phyloP scores from a whole-genome alignment of 2,797 vertebrate genomes.

The Schizothorax lantsangensis region DNA sequence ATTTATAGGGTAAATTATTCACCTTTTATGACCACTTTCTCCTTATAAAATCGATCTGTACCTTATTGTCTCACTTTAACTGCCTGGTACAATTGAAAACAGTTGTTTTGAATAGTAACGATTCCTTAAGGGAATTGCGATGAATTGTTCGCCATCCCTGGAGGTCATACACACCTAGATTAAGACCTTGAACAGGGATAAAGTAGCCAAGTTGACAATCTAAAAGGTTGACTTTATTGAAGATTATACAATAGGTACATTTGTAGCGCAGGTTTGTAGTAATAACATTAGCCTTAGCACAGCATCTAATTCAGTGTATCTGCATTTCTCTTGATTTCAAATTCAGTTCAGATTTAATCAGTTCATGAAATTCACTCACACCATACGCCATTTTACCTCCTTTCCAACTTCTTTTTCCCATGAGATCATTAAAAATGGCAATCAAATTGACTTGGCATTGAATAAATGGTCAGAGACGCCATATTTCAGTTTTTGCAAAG shows the following conservation, averaged over 20 bases:
- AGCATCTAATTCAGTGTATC: neutral
- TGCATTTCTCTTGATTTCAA: constrained; percentile 65
- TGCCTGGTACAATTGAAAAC: constrained; percentile 35
- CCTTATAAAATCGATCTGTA: constrained; percentile 46
- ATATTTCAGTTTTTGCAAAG: constrained; percentile 25
- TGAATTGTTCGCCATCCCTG: constrained; percentile 11
- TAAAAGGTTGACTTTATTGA: neutral
- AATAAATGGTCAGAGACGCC: neutral
- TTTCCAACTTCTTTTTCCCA: constrained; percentile 74
- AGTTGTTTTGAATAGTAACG: constrained; percentile 22
- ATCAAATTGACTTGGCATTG: constrained; percentile 63
- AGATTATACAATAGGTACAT: neutral
- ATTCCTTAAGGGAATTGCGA: constrained; percentile 10
- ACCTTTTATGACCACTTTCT: constrained; percentile 58
- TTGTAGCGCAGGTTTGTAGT: neutral
- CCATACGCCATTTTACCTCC: constrained; percentile 76
- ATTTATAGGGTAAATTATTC: constrained; percentile 96
- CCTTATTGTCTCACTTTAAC: constrained; percentile 31
- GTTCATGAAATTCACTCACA: constrained; percentile 61
- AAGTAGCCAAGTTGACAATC: constrained; percentile 2
- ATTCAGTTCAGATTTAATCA: constrained; percentile 66
- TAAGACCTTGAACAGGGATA: constrained; percentile 17
- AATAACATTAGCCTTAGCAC: neutral
- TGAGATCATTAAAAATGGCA: constrained; percentile 64
- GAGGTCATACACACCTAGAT: constrained; percentile 22